These are phyloP conservation scores for Eumeta japonica DNA, from an alignment of 1,140 invertebrate genomes.

Conservation along the genomic window DNA sequence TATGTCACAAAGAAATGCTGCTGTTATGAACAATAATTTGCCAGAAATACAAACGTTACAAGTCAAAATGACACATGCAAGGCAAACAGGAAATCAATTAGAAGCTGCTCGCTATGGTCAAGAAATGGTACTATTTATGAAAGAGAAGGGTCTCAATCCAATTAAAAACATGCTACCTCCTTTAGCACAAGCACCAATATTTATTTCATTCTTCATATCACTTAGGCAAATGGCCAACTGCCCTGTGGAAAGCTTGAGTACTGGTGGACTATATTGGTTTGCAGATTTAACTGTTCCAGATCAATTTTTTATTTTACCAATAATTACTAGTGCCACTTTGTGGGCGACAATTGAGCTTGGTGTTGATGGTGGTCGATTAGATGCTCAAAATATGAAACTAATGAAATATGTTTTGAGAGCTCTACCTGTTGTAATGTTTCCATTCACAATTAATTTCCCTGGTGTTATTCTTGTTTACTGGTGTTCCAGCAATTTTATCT, in stretches of 20 bases:
- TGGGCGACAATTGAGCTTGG: conserved; percentile 81
- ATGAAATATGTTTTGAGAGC: conserved; percentile 74
- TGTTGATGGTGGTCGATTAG: conserved; percentile 69
- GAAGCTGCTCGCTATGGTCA: conserved; percentile 71
- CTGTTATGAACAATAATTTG: conserved; percentile 77
- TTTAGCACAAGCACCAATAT: conserved; percentile 82
- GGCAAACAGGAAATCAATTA: conserved; percentile 75
- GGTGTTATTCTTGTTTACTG: conserved; percentile 88
- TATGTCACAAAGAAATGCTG: conserved; percentile 72
- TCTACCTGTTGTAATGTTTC: conserved; percentile 79
- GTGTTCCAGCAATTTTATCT: conserved; percentile 86
- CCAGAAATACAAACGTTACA: conserved; percentile 80
- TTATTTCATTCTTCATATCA: conserved; percentile 87
- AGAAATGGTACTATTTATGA: conserved; percentile 80
- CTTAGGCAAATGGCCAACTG: conserved; percentile 80
- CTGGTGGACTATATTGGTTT: conserved; percentile 93
- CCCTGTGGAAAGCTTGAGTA: conserved; percentile 83
- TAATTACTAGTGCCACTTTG: conserved; percentile 80
- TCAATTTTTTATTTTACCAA: conserved; percentile 84
- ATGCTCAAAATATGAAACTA: conserved; percentile 62
- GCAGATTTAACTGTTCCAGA: conserved; percentile 86
- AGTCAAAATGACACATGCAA: conserved; percentile 78
- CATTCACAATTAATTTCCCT: conserved; percentile 87
- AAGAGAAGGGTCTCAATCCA: conserved; percentile 76
- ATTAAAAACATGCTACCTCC: conserved; percentile 80